Evolutionary conservation across 37 sponge, comb jelly and placozoan species (phyloP).

Genomic region (Oopsacas minuta): DNA sequence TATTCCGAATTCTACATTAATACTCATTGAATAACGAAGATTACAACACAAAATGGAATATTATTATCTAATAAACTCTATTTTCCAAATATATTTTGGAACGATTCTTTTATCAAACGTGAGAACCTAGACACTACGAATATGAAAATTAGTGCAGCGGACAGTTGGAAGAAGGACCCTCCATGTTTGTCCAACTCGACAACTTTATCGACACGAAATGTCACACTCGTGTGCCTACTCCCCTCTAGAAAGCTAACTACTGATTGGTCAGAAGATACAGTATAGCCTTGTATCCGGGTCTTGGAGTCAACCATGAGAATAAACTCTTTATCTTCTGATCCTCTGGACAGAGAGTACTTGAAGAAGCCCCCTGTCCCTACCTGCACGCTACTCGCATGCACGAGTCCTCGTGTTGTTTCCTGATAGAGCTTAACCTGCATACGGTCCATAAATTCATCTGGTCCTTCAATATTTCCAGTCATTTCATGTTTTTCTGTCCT

Average conservation of each 20-base stretch:
- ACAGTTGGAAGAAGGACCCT: not conserved
- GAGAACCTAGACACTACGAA: not conserved
- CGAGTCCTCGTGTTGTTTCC: not conserved
- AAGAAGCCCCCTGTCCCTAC: not conserved
- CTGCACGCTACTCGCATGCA: not conserved
- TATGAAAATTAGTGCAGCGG: not conserved
- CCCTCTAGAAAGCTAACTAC: not conserved
- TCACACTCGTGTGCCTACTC: not conserved
- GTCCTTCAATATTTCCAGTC: not conserved
- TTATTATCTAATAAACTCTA: no score
- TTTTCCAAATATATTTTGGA: not conserved
- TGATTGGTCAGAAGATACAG: not conserved
- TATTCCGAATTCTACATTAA: no score
- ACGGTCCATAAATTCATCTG: not conserved
- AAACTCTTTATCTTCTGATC: not conserved
- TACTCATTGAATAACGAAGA: no score
- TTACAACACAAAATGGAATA: no score
- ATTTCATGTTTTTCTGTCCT: not conserved
- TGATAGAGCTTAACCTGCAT: conserved; percentile 1
- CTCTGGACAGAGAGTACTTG: not conserved
- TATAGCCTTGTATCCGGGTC: not conserved
- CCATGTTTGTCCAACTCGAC: not conserved
- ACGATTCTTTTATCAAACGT: not conserved
- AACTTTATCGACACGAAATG: not conserved
- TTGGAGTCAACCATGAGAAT: not conserved